A percentile compares a stretch with the other conserved stretches of the same genome.
These are phyloP conservation scores for Drosophila mayri DNA, from an alignment of 1,140 invertebrate genomes.

Conservation along the genomic window DNA sequence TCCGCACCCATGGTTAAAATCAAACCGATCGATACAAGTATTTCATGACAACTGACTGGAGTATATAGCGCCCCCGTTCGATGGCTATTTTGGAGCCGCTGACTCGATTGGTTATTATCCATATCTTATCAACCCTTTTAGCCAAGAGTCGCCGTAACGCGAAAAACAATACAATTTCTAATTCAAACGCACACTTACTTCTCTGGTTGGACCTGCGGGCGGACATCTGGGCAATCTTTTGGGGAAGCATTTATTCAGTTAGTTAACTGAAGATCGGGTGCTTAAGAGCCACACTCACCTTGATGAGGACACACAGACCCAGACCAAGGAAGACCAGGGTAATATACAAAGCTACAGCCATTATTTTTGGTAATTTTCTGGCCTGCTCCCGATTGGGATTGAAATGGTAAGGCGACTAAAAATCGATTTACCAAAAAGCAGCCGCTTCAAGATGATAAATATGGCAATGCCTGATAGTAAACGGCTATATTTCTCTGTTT, in stretches of 20 bases:
- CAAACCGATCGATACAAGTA: conserved; percentile 4
- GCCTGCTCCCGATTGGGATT: not conserved
- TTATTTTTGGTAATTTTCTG: conserved; percentile 1
- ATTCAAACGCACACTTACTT: conserved; percentile 17
- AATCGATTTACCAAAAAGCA: not conserved
- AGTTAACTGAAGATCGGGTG: too few species aligned
- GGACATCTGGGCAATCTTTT: conserved; percentile 19
- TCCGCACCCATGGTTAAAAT: conserved; percentile 16
- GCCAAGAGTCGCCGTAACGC: conserved; percentile 6
- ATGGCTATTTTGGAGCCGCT: conserved; percentile 23
- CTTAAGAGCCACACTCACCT: conserved; percentile 22
- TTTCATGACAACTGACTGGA: conserved; percentile 31
- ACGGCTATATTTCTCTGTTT: not conserved
- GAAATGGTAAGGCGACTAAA: conserved; percentile 21
- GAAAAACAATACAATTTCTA: not conserved
- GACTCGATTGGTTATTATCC: conserved; percentile 31
- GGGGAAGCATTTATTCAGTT: not conserved
- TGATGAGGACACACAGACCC: conserved; percentile 31
- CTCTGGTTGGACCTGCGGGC: not conserved
- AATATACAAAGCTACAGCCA: conserved; percentile 32
- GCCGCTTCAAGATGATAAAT: conserved; percentile 7
- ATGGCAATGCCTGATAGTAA: conserved; percentile 1
- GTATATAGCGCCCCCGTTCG: not conserved
- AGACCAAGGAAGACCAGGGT: conserved; percentile 22
- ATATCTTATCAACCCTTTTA: conserved; percentile 35